Evolutionary conservation across 2,797 vertebrate genomes (phyloP).

Genomic region (Stomatorhinus walkeri): DNA sequence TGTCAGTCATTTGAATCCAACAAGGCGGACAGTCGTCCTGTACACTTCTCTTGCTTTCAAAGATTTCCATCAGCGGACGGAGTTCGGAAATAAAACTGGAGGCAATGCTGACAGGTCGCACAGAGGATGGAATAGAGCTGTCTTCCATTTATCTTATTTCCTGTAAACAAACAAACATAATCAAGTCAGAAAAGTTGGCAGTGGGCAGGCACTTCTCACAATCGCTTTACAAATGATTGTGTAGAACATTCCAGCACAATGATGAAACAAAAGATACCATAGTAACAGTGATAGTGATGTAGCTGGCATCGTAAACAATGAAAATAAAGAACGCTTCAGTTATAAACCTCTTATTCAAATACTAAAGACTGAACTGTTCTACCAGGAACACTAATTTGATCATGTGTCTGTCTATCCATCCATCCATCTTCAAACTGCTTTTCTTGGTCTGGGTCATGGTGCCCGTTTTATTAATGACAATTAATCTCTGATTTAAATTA

Average conservation of each 20-base stretch:
- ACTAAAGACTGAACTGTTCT: background rate
- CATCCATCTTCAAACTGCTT: background rate
- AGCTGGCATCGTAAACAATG: background rate
- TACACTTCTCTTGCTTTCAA: conserved; percentile 39
- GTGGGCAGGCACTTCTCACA: conserved; percentile 1
- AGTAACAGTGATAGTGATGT: background rate
- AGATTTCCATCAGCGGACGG: conserved; percentile 37
- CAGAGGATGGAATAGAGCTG: conserved; percentile 19
- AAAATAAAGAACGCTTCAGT: background rate
- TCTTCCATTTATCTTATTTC: conserved; percentile 64
- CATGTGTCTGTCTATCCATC: background rate
- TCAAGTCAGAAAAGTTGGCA: conserved; percentile 8
- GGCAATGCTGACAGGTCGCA: conserved; percentile 30
- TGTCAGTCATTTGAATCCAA: conserved; percentile 46
- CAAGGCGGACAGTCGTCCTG: conserved; percentile 46
- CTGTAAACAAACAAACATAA: conserved; percentile 51
- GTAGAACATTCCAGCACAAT: background rate
- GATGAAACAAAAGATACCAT: background rate
- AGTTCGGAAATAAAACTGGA: conserved; percentile 34
- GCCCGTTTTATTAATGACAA: background rate
- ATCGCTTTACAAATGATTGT: background rate
- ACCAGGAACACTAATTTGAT: background rate
- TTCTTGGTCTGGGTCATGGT: background rate
- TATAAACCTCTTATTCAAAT: background rate
- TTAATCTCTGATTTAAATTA: background rate